Evolutionary conservation across 2,113 vertebrate species (phyloP), one percentile per base, ranked within the genome.

Genomic region (Leiothrix lutea): DNA sequence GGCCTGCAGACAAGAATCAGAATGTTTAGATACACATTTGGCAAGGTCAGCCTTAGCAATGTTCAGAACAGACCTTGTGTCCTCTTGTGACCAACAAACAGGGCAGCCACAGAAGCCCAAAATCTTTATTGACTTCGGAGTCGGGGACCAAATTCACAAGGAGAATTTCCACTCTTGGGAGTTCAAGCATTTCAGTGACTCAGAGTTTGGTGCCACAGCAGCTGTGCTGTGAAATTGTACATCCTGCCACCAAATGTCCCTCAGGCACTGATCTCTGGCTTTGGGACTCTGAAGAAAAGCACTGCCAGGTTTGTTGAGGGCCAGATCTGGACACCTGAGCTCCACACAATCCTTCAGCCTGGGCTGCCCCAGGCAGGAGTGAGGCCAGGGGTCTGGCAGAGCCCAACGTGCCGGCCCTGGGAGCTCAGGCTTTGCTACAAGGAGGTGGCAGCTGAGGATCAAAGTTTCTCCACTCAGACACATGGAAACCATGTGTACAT

Each of bases 181-280:
- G 24, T 22, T 70, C 1, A 20, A 80, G 18, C 23, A 25, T 77
- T 83, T 80, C 26, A 29, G 0, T 45, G 47, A 7, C 42, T 62
- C 7, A 1, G 54, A 35, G 26, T 9, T 22, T 16, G 33, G 45
- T 44, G 33, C 54, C 31, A 5, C 0, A 0, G 40, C 45, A 57
- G 47, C 16, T 33, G 7, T 17, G 2, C 67, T 36, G 6, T 29
- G 42, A n/a, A n/a, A 29, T 4, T 31, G 12, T 13, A 22, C 3
- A 12, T 42, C 48, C 77, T 51, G 31, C 6, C 35, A 10, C 77
- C 60, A 35, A 67, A 51, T 36, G 17, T 51, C 58, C 86, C 62
- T 42, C 51, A 26, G 53, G 36, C 61, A n/a, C 36, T 31, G 40
- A 17, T 26, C 36, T 72, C 48, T 60, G 62, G 14, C 80, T 60